These are phyloP conservation scores for Tetranychus cinnabarinus DNA, from an alignment of 1,140 invertebrate genomes.

Conservation along the genomic window DNA sequence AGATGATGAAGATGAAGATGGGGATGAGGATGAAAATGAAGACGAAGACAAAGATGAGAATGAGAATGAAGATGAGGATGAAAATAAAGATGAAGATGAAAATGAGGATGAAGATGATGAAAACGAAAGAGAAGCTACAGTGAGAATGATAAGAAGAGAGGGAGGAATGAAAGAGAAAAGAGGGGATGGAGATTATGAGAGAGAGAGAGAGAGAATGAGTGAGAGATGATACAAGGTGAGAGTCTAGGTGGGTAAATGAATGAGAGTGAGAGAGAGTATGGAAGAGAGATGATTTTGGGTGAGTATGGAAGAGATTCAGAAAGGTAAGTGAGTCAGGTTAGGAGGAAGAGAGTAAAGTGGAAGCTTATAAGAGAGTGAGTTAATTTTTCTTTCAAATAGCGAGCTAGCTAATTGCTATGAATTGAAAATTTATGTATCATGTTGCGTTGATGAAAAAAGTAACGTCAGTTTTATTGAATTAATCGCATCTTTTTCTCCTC, in stretches of 20 bases:
- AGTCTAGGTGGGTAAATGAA: neutral
- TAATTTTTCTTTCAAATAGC: no score
- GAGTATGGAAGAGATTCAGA: no score
- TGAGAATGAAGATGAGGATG: neutral
- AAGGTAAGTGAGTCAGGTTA: no score
- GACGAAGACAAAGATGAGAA: slow-evolving; percentile 9
- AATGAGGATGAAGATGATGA: slow-evolving; percentile 2
- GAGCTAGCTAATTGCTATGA: no score
- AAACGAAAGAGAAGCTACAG: slow-evolving; percentile 11
- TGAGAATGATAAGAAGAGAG: neutral
- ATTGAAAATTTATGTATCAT: no score
- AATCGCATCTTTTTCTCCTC: no score
- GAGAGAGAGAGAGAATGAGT: slow-evolving; percentile 1
- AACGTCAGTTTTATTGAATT: no score
- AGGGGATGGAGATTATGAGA: neutral
- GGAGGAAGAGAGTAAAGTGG: no score
- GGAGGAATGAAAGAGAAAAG: neutral
- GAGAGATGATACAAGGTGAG: slow-evolving; percentile 8
- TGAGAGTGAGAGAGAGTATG: no score
- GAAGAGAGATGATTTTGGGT: no score
- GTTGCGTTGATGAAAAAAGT: no score
- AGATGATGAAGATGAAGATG: neutral
- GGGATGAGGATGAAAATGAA: neutral
- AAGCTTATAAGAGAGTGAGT: no score
- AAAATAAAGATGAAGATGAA: neutral